These are phyloP conservation scores for Hanleya hanleyi DNA, from an alignment of 2,888 invertebrate genomes.

Conservation along the genomic window DNA sequence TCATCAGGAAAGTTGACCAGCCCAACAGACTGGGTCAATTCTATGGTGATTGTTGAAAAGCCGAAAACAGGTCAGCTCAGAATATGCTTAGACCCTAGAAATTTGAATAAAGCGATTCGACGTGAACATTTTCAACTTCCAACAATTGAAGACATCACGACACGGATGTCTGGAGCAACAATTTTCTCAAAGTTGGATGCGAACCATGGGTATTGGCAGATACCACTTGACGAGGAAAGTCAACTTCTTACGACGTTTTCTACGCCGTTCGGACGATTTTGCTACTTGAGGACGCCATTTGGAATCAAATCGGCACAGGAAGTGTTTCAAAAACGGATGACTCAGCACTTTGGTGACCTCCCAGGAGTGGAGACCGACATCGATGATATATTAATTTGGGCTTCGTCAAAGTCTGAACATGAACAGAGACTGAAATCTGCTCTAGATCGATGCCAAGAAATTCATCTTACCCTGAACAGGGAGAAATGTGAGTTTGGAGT, in stretches of 20 bases:
- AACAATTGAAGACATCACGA: slow-evolving; percentile 20
- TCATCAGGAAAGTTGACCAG: slow-evolving; percentile 7
- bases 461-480: not conserved
- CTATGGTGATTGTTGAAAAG: slow-evolving; percentile 15
- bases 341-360: slow-evolving; percentile 9
- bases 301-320: slow-evolving; percentile 27
- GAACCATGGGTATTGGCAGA: slow-evolving; percentile 1
- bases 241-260: slow-evolving; percentile 12
- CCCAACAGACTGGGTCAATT: slow-evolving; percentile 18
- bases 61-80: slow-evolving; percentile 2
- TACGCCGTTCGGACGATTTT: slow-evolving; percentile 21
- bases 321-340: slow-evolving; percentile 20
- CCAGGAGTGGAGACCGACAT: slow-evolving; percentile 13
- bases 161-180: slow-evolving; percentile 14
- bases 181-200: slow-evolving; percentile 21
- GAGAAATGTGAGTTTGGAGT: not conserved
- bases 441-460: slow-evolving; percentile 6
- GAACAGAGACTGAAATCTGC: slow-evolving; percentile 4
- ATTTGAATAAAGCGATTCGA: slow-evolving; percentile 10
- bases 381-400: slow-evolving; percentile 23
- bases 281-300: slow-evolving; percentile 22
- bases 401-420: not conserved
- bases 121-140: slow-evolving; percentile 18
- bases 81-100: slow-evolving; percentile 15
- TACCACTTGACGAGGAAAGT: not conserved